Conservation (phyloP, 2,113 vertebrate genomes). For the Scolopax mira region DNA sequence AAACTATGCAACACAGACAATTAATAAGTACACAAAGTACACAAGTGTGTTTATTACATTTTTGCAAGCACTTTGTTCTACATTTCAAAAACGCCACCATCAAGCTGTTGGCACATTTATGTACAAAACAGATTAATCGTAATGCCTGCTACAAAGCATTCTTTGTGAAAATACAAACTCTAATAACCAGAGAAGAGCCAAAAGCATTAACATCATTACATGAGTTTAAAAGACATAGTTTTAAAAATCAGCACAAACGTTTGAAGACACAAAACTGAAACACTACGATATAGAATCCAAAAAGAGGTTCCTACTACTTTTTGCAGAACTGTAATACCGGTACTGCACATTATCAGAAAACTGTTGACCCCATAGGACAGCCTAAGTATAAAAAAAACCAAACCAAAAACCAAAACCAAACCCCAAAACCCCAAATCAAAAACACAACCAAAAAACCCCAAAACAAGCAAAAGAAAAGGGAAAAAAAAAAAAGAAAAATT, state of each 20-base stretch:
- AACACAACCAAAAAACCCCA: constrained; percentile 51
- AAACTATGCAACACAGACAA: constrained; percentile 36
- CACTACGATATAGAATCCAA: constrained; percentile 91
- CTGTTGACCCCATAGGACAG: constrained; percentile 83
- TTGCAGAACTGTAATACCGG: constrained; percentile 87
- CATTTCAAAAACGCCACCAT: constrained; percentile 99
- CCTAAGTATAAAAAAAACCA: constrained; percentile 77
- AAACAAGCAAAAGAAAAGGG: constrained; percentile 51
- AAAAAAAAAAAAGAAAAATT: constrained; percentile 63
- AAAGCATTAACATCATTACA: constrained; percentile 88
- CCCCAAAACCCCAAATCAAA: constrained; percentile 62
- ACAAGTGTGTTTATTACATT: constrained; percentile 97
- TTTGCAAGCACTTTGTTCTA: constrained; percentile 99
- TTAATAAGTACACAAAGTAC: constrained; percentile 91
- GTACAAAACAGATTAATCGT: constrained; percentile 97
- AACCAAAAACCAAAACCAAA: constrained; percentile 67
- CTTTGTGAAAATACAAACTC: constrained; percentile 98
- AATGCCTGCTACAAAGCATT: constrained; percentile 98
- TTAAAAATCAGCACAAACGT: constrained; percentile 93
- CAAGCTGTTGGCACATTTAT: constrained; percentile 99
- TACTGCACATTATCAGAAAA: constrained; percentile 94
- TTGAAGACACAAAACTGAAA: constrained; percentile 93
- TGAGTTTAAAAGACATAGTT: constrained; percentile 87
- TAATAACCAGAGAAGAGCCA: constrained; percentile 89
- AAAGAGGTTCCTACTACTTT: constrained; percentile 87